Conservation (phyloP, 2,113 vertebrate genomes). For the Alligator mississippiensis region DNA sequence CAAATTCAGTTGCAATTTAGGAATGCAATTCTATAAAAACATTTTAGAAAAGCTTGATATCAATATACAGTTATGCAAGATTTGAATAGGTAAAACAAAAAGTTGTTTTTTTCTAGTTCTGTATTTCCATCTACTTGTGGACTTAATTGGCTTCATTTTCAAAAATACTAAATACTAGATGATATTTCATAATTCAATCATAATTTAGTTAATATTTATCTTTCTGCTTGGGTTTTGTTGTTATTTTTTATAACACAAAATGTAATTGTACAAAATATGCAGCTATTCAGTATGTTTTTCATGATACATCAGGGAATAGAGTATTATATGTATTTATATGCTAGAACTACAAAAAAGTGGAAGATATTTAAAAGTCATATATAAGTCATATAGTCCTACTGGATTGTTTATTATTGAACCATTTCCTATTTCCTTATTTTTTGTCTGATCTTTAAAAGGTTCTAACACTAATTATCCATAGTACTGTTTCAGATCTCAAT, state of each 20-base stretch:
- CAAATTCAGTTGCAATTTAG: neutral
- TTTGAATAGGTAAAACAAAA: neutral
- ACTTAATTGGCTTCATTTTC: neutral
- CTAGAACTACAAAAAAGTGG: neutral
- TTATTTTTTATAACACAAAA: neutral
- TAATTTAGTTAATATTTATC: neutral
- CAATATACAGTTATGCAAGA: fast-evolving
- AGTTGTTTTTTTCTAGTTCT: neutral
- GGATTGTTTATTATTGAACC: neutral
- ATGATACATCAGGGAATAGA: fast-evolving
- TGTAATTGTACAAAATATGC: neutral
- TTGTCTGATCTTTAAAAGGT: neutral
- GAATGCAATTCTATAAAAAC: neutral
- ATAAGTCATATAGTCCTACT: neutral
- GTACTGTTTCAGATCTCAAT: neutral
- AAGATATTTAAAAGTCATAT: neutral
- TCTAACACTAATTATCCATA: neutral
- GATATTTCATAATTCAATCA: neutral
- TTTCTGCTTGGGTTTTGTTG: neutral
- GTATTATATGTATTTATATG: neutral
- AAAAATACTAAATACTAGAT: neutral
- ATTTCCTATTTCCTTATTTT: neutral
- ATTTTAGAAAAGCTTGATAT: no score
- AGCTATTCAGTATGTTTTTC: neutral
- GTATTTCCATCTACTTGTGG: neutral